Evolutionary conservation across 1,140 invertebrate genomes (phyloP).

Genomic region (Saxidomus purpurata): DNA sequence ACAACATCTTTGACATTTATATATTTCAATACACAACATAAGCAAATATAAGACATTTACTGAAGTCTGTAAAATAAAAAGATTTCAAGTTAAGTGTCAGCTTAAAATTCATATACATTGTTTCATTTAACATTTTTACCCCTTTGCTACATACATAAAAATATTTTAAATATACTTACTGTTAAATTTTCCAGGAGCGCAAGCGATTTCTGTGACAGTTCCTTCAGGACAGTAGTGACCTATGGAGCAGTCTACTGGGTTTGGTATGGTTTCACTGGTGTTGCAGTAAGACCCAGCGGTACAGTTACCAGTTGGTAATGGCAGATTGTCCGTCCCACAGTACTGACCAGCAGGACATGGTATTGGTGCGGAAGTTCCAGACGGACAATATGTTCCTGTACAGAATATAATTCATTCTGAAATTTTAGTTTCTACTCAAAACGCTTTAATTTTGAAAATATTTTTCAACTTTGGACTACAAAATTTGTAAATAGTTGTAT

Average conservation of each 20-base stretch:
- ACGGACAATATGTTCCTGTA: constrained; percentile 82
- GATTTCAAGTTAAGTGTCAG: too few relatives aligned
- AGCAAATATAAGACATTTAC: too few relatives aligned
- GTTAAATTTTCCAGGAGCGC: constrained; percentile 81
- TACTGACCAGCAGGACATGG: constrained; percentile 83
- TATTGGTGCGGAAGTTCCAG: constrained; percentile 74
- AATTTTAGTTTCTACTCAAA: too few relatives aligned
- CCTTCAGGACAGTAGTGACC: constrained; percentile 83
- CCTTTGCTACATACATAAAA: too few relatives aligned
- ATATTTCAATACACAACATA: too few relatives aligned
- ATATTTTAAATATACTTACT: constrained; percentile 64
- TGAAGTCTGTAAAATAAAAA: too few relatives aligned
- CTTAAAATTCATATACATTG: too few relatives aligned
- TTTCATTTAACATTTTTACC: too few relatives aligned
- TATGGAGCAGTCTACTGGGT: constrained; percentile 76
- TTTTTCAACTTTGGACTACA: too few relatives aligned
- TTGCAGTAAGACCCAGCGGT: constrained; percentile 84
- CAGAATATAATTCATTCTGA: background rate
- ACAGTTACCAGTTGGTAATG: constrained; percentile 80
- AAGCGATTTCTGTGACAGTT: constrained; percentile 76
- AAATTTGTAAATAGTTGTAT: too few relatives aligned
- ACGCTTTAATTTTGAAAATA: too few relatives aligned
- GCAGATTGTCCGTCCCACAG: constrained; percentile 77
- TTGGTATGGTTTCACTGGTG: constrained; percentile 74
- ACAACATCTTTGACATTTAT: too few relatives aligned